Evolutionary conservation across 1,140 invertebrate genomes (phyloP).

Genomic region (Cotesia vestalis): DNA sequence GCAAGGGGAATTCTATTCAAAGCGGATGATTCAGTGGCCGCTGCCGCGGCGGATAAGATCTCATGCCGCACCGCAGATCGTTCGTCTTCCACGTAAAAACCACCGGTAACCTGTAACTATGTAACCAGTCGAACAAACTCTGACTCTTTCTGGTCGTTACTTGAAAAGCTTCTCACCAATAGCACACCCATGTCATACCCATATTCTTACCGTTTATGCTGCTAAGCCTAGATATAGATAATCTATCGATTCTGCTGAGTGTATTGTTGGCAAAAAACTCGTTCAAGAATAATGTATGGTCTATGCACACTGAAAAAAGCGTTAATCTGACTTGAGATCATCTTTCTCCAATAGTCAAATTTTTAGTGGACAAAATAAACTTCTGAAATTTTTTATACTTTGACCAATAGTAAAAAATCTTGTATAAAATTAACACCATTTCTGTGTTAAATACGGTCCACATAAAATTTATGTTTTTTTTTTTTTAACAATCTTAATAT

Average conservation of each 20-base stretch:
- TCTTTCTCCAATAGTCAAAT: too few relatives aligned
- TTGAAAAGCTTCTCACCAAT: constrained; percentile 1
- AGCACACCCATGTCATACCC: neutral
- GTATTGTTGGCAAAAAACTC: too few relatives aligned
- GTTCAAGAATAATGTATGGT: too few relatives aligned
- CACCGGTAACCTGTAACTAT: constrained; percentile 54
- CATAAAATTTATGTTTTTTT: neutral
- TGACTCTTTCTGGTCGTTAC: constrained; percentile 24
- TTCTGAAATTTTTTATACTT: neutral
- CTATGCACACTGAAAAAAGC: too few relatives aligned
- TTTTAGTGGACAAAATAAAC: neutral
- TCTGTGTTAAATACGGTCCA: neutral
- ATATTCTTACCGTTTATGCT: neutral
- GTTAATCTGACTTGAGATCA: too few relatives aligned
- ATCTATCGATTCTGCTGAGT: too few relatives aligned
- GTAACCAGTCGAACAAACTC: constrained; percentile 31
- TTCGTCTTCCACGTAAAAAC: constrained; percentile 55
- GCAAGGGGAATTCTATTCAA: constrained; percentile 58
- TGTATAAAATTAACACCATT: neutral
- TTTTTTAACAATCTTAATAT: neutral
- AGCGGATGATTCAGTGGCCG: constrained; percentile 65
- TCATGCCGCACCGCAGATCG: constrained; percentile 56
- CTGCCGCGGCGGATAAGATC: constrained; percentile 62
- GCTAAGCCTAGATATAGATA: neutral
- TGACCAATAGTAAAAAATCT: neutral